Evolutionary conservation across 2,888 invertebrate genomes (phyloP).

Genomic region (Drepanosiphum platanoidis): DNA sequence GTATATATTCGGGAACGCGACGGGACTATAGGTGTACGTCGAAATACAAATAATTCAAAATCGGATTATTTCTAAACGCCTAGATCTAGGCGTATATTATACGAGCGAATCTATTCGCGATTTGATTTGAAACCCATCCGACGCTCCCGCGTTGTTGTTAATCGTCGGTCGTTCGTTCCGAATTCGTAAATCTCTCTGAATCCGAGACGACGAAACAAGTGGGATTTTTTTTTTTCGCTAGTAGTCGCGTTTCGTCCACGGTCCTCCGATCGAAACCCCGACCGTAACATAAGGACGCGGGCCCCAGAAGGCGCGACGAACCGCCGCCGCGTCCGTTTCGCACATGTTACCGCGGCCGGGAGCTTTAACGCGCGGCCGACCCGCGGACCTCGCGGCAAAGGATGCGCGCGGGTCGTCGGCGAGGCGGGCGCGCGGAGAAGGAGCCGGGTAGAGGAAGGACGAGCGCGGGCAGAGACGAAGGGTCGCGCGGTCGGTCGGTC

Average conservation of each 20-base stretch:
- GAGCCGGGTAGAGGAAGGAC: neutral
- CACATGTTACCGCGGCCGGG: constrained; percentile 39
- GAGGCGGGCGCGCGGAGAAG: neutral
- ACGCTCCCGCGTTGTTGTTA: neutral
- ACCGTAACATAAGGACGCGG: neutral
- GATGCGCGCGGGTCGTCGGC: neutral
- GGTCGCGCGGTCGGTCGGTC: neutral
- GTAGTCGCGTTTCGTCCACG: neutral
- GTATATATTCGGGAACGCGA: too few species aligned
- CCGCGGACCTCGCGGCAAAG: neutral
- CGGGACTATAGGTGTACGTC: too few species aligned
- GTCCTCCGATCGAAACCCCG: too few species aligned
- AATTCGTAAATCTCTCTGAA: too few species aligned
- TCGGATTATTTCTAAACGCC: too few species aligned
- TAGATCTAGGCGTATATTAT: too few species aligned
- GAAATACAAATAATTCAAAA: too few species aligned
- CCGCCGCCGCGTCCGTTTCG: neutral
- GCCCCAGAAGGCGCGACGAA: constrained; percentile 11
- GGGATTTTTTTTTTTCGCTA: too few species aligned
- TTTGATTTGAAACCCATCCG: too few species aligned
- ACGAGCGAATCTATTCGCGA: too few species aligned
- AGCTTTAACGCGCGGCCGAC: neutral
- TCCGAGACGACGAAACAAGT: too few species aligned
- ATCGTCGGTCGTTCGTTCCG: too few species aligned
- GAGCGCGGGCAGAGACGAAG: neutral